phyloP scores from a whole-genome alignment of 2,888 invertebrate genomes.

The Cacoxenus indagator region DNA sequence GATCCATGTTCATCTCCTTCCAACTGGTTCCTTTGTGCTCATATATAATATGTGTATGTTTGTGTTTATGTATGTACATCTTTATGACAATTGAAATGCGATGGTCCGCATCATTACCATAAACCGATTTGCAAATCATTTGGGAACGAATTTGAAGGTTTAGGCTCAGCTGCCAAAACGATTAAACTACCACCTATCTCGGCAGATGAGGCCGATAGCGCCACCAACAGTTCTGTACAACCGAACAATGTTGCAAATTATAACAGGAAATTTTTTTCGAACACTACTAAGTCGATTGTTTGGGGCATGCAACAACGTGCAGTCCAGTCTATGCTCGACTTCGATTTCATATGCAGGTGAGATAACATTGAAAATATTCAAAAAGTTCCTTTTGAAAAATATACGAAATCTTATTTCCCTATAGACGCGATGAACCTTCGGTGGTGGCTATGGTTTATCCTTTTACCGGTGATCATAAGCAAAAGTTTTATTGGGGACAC shows the following conservation, averaged over 20 bases:
- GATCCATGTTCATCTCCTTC: not conserved
- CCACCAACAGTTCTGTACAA: conserved; percentile 43
- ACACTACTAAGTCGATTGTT: conserved; percentile 90
- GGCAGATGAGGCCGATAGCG: conserved; percentile 66
- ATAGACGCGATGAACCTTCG: conserved; percentile 89
- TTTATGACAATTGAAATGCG: conserved; percentile 15
- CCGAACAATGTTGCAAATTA: conserved; percentile 55
- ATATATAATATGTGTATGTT: conserved; percentile 12
- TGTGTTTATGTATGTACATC: conserved; percentile 22
- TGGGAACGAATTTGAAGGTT: conserved; percentile 52
- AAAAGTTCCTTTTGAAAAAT: not conserved
- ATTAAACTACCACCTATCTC: conserved; percentile 72
- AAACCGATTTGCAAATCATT: conserved; percentile 43
- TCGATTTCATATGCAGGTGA: conserved; percentile 71
- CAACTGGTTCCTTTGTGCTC: not conserved
- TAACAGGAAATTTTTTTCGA: conserved; percentile 79
- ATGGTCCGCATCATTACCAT: conserved; percentile 42
- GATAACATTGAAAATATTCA: conserved; percentile 25
- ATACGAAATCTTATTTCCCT: conserved; percentile 70
- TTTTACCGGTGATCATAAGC: conserved; percentile 98
- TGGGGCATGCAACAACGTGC: conserved; percentile 99
- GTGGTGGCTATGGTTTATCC: conserved; percentile 98
- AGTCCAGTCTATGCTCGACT: conserved; percentile 78
- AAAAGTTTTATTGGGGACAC: conserved; percentile 99
- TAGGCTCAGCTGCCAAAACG: conserved; percentile 68